Conservation (phyloP, 2,113 vertebrate genomes). For the Toxotes chatareus region DNA sequence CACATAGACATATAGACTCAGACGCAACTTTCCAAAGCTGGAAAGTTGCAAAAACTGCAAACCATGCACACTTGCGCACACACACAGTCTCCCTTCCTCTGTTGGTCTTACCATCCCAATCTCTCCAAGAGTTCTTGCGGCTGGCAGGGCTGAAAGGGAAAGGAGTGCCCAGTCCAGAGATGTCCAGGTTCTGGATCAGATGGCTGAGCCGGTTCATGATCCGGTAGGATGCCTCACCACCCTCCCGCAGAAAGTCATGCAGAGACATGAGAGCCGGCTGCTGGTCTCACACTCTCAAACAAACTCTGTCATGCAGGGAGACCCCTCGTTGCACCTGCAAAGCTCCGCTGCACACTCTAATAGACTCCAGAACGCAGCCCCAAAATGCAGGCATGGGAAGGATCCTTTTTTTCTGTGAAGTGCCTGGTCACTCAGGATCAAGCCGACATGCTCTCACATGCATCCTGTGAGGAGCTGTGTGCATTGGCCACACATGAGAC, state of each 20-base stretch:
- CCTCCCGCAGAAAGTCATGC: slow-evolving; percentile 83
- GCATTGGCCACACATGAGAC: slow-evolving; percentile 14
- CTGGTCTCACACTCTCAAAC: slow-evolving; percentile 52
- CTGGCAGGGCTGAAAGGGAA: slow-evolving; percentile 74
- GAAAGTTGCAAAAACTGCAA: slow-evolving; percentile 18
- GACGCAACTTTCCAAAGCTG: neutral
- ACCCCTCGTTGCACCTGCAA: slow-evolving; percentile 43
- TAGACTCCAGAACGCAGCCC: slow-evolving; percentile 36
- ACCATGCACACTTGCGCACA: neutral
- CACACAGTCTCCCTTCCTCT: neutral
- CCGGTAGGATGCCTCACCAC: slow-evolving; percentile 79
- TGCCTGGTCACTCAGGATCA: slow-evolving; percentile 28
- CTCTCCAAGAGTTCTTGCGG: slow-evolving; percentile 80
- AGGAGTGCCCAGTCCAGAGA: slow-evolving; percentile 78
- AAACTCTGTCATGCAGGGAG: slow-evolving; percentile 55
- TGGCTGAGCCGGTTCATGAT: slow-evolving; percentile 81
- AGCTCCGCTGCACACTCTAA: slow-evolving; percentile 52
- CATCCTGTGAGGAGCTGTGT: slow-evolving; percentile 37
- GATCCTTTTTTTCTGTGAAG: slow-evolving; percentile 8
- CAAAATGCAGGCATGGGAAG: slow-evolving; percentile 38
- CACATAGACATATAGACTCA: neutral
- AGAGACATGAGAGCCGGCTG: slow-evolving; percentile 79
- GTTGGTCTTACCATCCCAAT: slow-evolving; percentile 79
- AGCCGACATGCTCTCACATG: slow-evolving; percentile 23
- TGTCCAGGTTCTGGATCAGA: slow-evolving; percentile 83